A percentile compares a stretch with the other conserved stretches of the same genome.
Evolutionary conservation across 2,888 invertebrate genomes (phyloP).

Genomic region (Yponomeuta malinellus): DNA sequence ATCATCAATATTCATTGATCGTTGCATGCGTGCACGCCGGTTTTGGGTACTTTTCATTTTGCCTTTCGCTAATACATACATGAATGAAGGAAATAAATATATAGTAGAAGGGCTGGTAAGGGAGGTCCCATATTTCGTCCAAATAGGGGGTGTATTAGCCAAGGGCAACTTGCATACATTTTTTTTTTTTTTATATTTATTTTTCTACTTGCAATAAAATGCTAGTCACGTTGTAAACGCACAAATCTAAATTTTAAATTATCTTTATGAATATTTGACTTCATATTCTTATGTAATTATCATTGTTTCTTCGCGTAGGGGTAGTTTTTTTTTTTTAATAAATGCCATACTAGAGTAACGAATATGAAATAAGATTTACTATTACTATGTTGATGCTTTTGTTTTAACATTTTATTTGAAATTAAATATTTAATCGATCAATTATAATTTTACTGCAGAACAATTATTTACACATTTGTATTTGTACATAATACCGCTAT

Average conservation of each 20-base stretch:
- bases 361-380: conserved; percentile 44
- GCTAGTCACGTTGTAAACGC: conserved; percentile 72
- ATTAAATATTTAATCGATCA: conserved; percentile 33
- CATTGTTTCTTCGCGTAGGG: conserved; percentile 26
- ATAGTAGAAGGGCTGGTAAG: no score
- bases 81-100: no score
- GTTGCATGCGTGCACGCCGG: no score
- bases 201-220: conserved; percentile 69
- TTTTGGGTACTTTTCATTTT: no score
- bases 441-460: conserved; percentile 40
- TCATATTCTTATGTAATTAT: conserved; percentile 19
- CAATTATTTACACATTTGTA: conserved; percentile 62
- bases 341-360: conserved; percentile 70
- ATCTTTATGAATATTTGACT: neutral
- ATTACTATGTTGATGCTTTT: conserved; percentile 59
- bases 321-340: conserved; percentile 47
- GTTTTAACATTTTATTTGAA: conserved; percentile 41
- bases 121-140: no score
- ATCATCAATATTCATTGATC: no score
- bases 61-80: no score
- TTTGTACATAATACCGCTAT: conserved; percentile 50
- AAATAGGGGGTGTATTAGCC: no score
- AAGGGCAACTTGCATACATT: neutral
- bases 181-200: conserved; percentile 21
- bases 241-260: conserved; percentile 40